Evolutionary conservation across 1,140 invertebrate species (phyloP), one percentile per base, ranked within the genome.

Genomic region (Camponotus floridanus): DNA sequence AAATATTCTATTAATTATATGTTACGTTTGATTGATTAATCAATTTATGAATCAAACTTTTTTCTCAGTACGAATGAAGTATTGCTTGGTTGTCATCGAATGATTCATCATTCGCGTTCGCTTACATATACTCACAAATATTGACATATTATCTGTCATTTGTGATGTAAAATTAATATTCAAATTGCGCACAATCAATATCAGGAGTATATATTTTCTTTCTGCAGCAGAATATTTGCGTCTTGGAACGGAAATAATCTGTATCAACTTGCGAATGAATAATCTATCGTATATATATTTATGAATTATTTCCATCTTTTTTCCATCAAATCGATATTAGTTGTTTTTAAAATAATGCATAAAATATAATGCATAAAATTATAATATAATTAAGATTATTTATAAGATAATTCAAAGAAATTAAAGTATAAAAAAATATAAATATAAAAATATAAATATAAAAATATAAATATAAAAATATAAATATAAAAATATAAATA

Each of bases 131-230:
- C 65, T 2, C 36, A 26, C 48, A 83, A 83, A 74, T 73, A 74
- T 73, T 73, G 26, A 21, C 57, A 62, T 48, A 48, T 83, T 83
- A 26, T 48, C 61, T 73, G 18, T 39, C 67, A 73, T 67, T 73
- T 83, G 68, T 83, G 61, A 39, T 51, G 26, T 21, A n/a, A 83
- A 83, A 74, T 74, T 48, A 62, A 62, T 62, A 21, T 81, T 26
- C 36, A 39, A 2, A 21, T 33, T 33, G 8, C 26, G 26, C 31
- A 70, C 6, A 11, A 59, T 80, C 15, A 8, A n/a, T 57, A 36
- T 57, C 5, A 59, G 26, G 59, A 42, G 3, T 48, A 67, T 78
- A 45, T 2, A 21, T 59, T 33, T 79, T 42, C 15, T 36, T 18
- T 42, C 39, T 33, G 9, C 13, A 1, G 7, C 13, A 3, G 18